Percentiles rank a stretch among this genome's conserved stretches.
Evolutionary conservation across 2,797 vertebrate genomes (phyloP).

Genomic region (Rachycentron canadum): DNA sequence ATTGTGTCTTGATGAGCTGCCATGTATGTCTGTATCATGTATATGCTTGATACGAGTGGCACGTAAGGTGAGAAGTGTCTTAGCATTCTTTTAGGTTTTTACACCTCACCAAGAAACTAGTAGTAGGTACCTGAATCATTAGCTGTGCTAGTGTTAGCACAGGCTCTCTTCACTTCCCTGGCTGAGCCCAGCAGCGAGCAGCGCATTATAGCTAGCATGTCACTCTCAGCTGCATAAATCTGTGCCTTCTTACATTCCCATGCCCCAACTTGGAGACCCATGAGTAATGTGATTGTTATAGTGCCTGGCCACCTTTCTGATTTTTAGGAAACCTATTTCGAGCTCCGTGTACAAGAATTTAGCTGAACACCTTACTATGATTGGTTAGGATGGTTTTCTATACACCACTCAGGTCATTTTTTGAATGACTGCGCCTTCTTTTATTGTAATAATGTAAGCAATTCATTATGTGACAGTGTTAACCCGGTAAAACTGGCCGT

Average conservation of each 20-base stretch:
- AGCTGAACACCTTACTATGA: constrained; percentile 10
- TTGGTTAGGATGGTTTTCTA: not conserved
- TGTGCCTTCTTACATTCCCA: constrained; percentile 46
- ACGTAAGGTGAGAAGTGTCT: constrained; percentile 18
- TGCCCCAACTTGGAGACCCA: constrained; percentile 19
- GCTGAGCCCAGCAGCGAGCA: constrained; percentile 33
- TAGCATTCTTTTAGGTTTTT: constrained; percentile 27
- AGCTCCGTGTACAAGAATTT: constrained; percentile 9
- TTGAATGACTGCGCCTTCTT: not conserved
- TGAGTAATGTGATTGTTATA: constrained; percentile 47
- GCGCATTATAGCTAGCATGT: constrained; percentile 43
- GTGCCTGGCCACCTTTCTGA: constrained; percentile 33
- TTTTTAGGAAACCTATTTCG: constrained; percentile 26
- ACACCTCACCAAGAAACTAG: constrained; percentile 15
- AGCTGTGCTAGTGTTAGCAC: constrained; percentile 30
- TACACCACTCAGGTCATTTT: not conserved
- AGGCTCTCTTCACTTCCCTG: constrained; percentile 38
- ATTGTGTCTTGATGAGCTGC: constrained; percentile 6
- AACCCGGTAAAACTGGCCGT: not conserved
- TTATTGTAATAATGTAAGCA: constrained; percentile 1
- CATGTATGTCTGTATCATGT: not conserved
- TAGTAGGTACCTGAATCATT: constrained; percentile 17
- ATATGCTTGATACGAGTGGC: not conserved
- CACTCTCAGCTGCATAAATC: constrained; percentile 46
- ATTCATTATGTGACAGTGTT: not conserved